Base-by-base conservation (phyloP, 2,888 invertebrate genomes). In the Eristalis tenax region DNA sequence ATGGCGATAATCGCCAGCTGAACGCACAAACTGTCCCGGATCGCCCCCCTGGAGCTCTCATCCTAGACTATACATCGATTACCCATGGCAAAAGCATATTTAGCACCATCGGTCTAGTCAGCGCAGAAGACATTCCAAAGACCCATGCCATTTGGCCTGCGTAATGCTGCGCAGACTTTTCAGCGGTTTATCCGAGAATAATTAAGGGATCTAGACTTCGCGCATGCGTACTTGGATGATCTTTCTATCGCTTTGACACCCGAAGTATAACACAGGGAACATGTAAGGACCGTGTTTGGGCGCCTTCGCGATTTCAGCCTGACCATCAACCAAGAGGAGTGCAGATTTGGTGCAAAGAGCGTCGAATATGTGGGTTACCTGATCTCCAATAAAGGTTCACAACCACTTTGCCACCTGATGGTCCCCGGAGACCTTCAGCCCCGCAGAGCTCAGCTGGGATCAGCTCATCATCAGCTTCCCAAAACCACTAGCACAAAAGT, bases 41-140 rank as follows among this genome's bases (percentile, higher is more conserved):
- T 88, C 71, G 90, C 1, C 91, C 91, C 71, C 91, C 92, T 0
- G 83, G 91, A 1, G 89, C 90, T 0, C 90, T 71, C 32, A 84
- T 82, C 40, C 71, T 82, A n/a, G 83, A 89, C 57, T 89, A 86
- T 28, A 18, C 87, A 26, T 22, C 22, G 13, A 35, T 40, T 22
- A 40, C 38, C 32, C 40, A 78, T 10, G 89, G 89, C 0, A 90
- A 89, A 61, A 89, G 68, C 3, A 78, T 91, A 11, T 91, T 91
- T 79, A 89, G 90, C 0, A 85, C 69, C 8, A 83, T 92, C 1
- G 92, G 92, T 88, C 88, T 92, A 23, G 87, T 88, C 5, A 73
- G 89, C 22, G 92, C 18, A 13, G 69, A n/a, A n/a, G n/a, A n/a
- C n/a, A n/a, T n/a, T n/a, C n/a, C n/a, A n/a, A n/a, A n/a, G n/a